Evolutionary conservation across 2,797 vertebrate genomes (phyloP), one percentile per base, ranked within the genome.

Genomic region (Pogoniulus pusillus): DNA sequence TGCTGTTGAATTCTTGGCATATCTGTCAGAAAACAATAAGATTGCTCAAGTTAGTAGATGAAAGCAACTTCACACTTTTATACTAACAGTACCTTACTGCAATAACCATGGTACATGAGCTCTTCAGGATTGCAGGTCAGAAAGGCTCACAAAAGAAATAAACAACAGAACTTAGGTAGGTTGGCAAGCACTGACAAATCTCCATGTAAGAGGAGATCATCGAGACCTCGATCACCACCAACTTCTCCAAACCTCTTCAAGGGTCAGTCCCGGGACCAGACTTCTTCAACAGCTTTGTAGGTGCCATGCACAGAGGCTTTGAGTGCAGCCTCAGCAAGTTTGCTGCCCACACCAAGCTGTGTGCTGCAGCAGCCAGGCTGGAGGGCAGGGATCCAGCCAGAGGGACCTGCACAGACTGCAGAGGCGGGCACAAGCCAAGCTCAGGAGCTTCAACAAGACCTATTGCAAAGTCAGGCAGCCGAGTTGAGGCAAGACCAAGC

Each of bases 1-100:
- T 98, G 84, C 97, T 98, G 97, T 99, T 99, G 96, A 99, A 97
- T 79, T 99, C 99, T 97, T 98, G 99, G 96, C 99, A 99, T 87
- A 99, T 98, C 99, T 99, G 80, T 90, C 74, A 85, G 72, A 96
- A 47, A 70, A 95, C 2, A 72, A 51, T 26, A 32, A 55, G 24
- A 87, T 88, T 22, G 76, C 10, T 45, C 24, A 9, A 34, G 74
- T 93, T 82, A 97, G 53, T 12, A 71, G 63, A 87, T 54, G 34
- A 84, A 93, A 71, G 45, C 9, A 89, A 63, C 32, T 62, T 87
- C 16, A 18, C 81, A 49, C 2, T 17, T 59, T 68, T 37, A 37
- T n/a, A 72, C 39, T 23, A 84, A 11, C 6, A 90, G 3, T 14
- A 64, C 4, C 24, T 78, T 51, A 41, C 24, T 57, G 47, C 35